Conservation (phyloP, 2,888 invertebrate genomes). For the Oligia fasciuncula region DNA sequence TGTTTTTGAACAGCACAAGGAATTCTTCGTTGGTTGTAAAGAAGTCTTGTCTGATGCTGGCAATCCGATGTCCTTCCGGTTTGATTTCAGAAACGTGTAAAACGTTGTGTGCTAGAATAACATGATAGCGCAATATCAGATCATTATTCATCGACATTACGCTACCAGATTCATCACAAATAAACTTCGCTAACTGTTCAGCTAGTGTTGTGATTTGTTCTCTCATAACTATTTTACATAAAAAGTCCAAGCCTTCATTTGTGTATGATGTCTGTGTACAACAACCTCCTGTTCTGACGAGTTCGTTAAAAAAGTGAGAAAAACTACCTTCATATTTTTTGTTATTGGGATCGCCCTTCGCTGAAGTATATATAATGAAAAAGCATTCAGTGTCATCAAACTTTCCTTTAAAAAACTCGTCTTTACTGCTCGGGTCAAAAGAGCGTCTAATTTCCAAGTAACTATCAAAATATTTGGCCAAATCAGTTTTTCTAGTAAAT, state of each 20-base stretch:
- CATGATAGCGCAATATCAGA: slow-evolving; percentile 50
- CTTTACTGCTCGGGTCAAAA: slow-evolving; percentile 32
- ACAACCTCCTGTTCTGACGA: slow-evolving; percentile 50
- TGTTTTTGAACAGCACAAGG: slow-evolving; percentile 37
- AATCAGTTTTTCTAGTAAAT: slow-evolving; percentile 35
- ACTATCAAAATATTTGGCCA: slow-evolving; percentile 46
- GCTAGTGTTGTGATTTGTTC: slow-evolving; percentile 46
- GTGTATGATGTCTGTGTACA: slow-evolving; percentile 24
- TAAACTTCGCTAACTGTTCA: slow-evolving; percentile 31
- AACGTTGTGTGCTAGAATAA: slow-evolving; percentile 40
- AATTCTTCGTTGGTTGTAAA: slow-evolving; percentile 41
- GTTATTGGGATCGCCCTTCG: slow-evolving; percentile 30
- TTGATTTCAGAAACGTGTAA: slow-evolving; percentile 47
- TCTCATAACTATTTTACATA: slow-evolving; percentile 40
- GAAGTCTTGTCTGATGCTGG: slow-evolving; percentile 48
- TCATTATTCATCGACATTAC: slow-evolving; percentile 49
- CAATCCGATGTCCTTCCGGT: slow-evolving; percentile 35
- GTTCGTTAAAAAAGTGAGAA: slow-evolving; percentile 25
- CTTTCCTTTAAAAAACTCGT: slow-evolving; percentile 38
- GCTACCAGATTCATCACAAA: slow-evolving; percentile 17
- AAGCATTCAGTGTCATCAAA: slow-evolving; percentile 47
- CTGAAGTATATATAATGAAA: slow-evolving; percentile 61
- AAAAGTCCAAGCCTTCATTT: slow-evolving; percentile 33
- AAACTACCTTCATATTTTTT: not conserved
- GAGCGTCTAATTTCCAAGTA: slow-evolving; percentile 43